Conservation (phyloP, 2,888 invertebrate species). For the Drosophila fungiperda region DNA sequence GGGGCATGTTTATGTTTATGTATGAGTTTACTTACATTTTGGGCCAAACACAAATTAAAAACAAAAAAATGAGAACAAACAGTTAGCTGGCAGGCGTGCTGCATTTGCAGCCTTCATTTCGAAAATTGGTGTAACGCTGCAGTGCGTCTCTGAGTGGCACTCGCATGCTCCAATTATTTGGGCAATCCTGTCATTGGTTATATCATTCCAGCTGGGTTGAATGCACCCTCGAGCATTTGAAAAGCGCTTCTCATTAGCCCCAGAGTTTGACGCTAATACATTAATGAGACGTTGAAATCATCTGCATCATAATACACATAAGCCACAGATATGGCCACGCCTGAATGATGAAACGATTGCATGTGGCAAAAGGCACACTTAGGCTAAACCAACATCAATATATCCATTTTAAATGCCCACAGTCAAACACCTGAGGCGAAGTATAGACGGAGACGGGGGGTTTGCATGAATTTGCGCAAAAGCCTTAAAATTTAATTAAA, state of each 20-base stretch:
- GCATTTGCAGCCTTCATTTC: constrained; percentile 18
- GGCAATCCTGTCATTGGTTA: constrained; percentile 70
- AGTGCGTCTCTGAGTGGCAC: constrained; percentile 70
- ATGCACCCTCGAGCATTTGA: constrained; percentile 58
- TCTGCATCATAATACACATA: constrained; percentile 40
- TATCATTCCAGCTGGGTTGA: constrained; percentile 65
- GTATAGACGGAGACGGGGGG: not conserved
- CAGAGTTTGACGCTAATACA: constrained; percentile 52
- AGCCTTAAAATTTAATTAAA: constrained; percentile 73
- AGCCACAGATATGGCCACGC: constrained; percentile 19
- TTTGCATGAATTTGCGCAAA: constrained; percentile 73
- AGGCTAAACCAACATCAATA: constrained; percentile 15
- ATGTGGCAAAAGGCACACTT: constrained; percentile 63
- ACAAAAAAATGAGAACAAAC: constrained; percentile 41
- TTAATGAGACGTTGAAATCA: constrained; percentile 50
- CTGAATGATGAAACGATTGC: constrained; percentile 72
- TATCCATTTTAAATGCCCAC: constrained; percentile 16
- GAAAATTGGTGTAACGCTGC: constrained; percentile 63
- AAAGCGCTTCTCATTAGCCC: constrained; percentile 66
- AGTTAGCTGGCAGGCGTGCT: constrained; percentile 53
- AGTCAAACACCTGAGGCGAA: constrained; percentile 40
- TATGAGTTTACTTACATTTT: constrained; percentile 72
- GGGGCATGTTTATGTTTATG: constrained; percentile 70
- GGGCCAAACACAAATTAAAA: constrained; percentile 35
- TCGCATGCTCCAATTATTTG: constrained; percentile 76